A percentile compares a stretch with the other conserved stretches of the same genome.
These are phyloP conservation scores for Perdix hodgsoniae DNA, from an alignment of 2,797 vertebrate species.

Conservation along the genomic window DNA sequence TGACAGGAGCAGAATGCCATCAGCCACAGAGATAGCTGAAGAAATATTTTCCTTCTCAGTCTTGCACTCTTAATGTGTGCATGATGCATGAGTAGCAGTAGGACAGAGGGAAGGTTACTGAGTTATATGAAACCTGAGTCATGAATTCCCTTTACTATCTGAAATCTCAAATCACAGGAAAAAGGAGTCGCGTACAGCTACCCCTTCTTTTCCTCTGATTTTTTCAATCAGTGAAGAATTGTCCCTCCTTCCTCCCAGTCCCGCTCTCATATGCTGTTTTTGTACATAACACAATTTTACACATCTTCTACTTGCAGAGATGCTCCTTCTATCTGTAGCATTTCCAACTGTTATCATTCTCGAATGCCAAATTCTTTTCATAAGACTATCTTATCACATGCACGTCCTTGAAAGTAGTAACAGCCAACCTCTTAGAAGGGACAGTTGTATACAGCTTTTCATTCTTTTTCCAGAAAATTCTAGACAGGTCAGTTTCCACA, in stretches of 20 bases:
- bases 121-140: not conserved
- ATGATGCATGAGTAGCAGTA: slow-evolving; percentile 12
- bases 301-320: not conserved
- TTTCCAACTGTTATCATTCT: not conserved
- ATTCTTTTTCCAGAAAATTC: not conserved
- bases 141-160: not conserved
- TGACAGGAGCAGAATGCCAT: slow-evolving; percentile 60
- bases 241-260: not conserved
- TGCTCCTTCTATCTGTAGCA: rapidly evolving
- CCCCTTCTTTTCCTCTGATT: not conserved
- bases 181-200: not conserved
- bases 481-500: not conserved
- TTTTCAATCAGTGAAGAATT: not conserved
- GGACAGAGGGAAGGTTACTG: not conserved
- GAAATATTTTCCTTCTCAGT: slow-evolving; percentile 61
- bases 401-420: not conserved
- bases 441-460: not conserved
- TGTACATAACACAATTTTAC: not conserved
- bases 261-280: not conserved
- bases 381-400: not conserved
- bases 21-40: slow-evolving; percentile 26
- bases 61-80: not conserved
- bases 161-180: not conserved
- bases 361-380: not conserved
- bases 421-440: not conserved